Percentiles rank a stretch among this genome's conserved stretches.
Conservation (phyloP, 2,797 vertebrate genomes). For the Galaxias olidus region DNA sequence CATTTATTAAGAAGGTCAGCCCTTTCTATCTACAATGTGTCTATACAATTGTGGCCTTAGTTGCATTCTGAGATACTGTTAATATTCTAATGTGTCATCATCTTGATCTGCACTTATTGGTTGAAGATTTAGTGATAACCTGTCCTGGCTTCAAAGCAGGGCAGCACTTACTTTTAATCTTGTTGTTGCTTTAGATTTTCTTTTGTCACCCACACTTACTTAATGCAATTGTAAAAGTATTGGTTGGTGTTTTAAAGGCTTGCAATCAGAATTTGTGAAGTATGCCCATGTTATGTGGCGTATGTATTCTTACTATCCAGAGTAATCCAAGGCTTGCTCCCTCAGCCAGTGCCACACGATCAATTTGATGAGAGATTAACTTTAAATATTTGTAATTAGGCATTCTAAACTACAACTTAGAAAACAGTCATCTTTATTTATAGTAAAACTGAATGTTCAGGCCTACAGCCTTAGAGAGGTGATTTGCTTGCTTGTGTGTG, state of each 20-base stretch:
- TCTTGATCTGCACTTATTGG: too few relatives aligned
- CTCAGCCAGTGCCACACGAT: not conserved
- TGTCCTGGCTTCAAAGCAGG: too few relatives aligned
- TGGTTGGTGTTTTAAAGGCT: conserved; percentile 4
- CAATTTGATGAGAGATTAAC: not conserved
- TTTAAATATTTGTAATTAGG: not conserved
- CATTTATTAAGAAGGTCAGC: too few relatives aligned
- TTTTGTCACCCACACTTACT: not conserved
- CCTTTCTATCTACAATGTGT: too few relatives aligned
- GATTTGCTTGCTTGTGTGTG: not conserved
- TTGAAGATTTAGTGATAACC: too few relatives aligned
- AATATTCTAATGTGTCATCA: too few relatives aligned
- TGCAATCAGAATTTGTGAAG: not conserved
- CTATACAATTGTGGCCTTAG: too few relatives aligned
- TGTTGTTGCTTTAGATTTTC: not conserved
- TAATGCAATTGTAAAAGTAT: not conserved
- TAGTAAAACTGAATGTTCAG: not conserved
- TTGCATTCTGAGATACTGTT: too few relatives aligned
- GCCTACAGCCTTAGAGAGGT: not conserved
- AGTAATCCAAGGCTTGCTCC: not conserved
- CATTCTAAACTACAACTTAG: not conserved
- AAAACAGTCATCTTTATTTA: not conserved
- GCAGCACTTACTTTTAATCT: too few relatives aligned
- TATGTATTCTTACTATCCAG: too few relatives aligned
- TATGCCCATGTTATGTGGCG: not conserved